These are phyloP conservation scores for Gnathonemus longibarbis DNA, from an alignment of 2,113 vertebrate genomes.

Conservation along the genomic window DNA sequence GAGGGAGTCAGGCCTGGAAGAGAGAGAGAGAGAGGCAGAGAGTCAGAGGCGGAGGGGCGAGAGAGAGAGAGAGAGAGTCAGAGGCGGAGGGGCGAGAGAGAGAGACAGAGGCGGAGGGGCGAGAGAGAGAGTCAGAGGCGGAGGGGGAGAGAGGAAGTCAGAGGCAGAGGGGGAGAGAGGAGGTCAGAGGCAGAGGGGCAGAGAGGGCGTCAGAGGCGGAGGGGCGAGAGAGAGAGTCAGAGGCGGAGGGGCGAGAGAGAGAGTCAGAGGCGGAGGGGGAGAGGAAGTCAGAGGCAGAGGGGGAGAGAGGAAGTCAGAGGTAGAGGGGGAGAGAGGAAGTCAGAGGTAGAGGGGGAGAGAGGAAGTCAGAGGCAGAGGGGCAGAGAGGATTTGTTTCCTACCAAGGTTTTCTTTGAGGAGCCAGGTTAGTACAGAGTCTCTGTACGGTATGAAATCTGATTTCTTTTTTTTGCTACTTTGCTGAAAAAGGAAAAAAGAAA, in stretches of 20 bases:
- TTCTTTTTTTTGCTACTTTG: conserved; percentile 77
- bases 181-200: not conserved
- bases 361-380: not conserved
- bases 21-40: not conserved
- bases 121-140: not conserved
- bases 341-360: not conserved
- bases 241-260: not conserved
- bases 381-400: conserved; percentile 22
- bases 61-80: not conserved
- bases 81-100: not conserved
- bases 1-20: not conserved
- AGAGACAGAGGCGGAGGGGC: too few relatives aligned
- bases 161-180: not conserved
- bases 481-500: conserved; percentile 39
- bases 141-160: not conserved
- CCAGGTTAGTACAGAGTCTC: conserved; percentile 83
- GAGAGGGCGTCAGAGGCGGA: not conserved
- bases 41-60: not conserved
- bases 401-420: conserved; percentile 63
- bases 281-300: not conserved
- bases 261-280: not conserved
- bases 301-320: not conserved
- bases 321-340: not conserved
- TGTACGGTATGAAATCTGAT: conserved; percentile 78
- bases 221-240: not conserved